Evolutionary conservation across 2,797 vertebrate species (phyloP).

Genomic region (Falco peregrinus): DNA sequence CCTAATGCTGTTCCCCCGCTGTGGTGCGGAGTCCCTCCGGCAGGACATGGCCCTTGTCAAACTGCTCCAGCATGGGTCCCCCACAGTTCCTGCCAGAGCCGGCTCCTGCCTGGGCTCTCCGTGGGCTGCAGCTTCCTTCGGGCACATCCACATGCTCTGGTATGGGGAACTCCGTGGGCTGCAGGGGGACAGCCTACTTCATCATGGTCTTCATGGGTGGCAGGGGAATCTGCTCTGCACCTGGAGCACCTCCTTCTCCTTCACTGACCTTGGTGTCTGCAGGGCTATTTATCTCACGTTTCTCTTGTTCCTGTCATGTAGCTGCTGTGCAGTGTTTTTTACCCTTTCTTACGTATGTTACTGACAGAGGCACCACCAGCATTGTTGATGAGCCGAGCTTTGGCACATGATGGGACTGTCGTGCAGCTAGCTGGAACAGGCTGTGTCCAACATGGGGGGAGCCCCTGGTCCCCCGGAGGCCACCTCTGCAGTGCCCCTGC

Average conservation of each 20-base stretch:
- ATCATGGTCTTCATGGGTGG: neutral
- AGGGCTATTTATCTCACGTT: neutral
- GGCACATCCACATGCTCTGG: neutral
- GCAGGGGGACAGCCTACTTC: neutral
- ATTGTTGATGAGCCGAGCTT: neutral
- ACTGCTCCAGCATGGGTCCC: too few species aligned
- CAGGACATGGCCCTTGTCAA: neutral
- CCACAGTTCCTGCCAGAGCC: neutral
- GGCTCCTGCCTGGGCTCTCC: too few species aligned
- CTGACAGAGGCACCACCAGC: neutral
- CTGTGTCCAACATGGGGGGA: neutral
- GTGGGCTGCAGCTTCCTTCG: neutral
- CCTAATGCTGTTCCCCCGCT: neutral
- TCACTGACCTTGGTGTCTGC: neutral
- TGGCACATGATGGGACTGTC: neutral
- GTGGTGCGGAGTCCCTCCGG: neutral
- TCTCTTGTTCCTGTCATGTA: neutral
- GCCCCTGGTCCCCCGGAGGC: neutral
- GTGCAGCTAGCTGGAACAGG: neutral
- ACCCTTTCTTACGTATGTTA: neutral
- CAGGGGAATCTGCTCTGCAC: neutral
- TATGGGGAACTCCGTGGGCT: neutral
- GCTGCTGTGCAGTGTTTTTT: neutral
- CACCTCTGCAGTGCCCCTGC: too few species aligned
- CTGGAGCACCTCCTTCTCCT: too few species aligned